phyloP scores from a whole-genome alignment of 1,140 invertebrate genomes.

The Zaprionus camerounensis region DNA sequence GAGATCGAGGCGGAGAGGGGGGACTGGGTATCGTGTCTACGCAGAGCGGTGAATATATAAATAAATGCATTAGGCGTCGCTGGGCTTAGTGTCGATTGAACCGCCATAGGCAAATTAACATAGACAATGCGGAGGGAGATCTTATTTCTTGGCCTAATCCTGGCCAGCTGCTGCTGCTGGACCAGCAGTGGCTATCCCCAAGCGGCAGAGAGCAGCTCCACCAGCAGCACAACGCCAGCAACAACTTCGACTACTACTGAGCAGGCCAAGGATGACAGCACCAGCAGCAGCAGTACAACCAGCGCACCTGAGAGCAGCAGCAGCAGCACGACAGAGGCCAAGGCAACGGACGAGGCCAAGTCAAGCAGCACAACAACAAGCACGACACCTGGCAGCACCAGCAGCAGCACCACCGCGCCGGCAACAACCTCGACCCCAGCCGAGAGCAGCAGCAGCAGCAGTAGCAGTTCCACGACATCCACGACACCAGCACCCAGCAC shows the following conservation, averaged over 20 bases:
- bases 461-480: constrained; percentile 17
- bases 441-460: constrained; percentile 17
- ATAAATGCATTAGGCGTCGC: constrained; percentile 38
- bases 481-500: constrained; percentile 16
- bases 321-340: constrained; percentile 6
- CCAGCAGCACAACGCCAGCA: constrained; percentile 7
- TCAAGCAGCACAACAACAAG: constrained; percentile 8
- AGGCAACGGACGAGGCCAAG: constrained; percentile 8
- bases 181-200: constrained; percentile 47
- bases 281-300: constrained; percentile 24
- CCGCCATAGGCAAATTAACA: constrained; percentile 40
- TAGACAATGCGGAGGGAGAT: constrained; percentile 45
- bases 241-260: background rate
- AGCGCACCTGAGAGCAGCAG: constrained; percentile 30
- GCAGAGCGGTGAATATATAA: constrained; percentile 52
- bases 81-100: constrained; percentile 59
- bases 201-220: constrained; percentile 5
- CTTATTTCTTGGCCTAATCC: constrained; percentile 43
- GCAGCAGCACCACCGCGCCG: constrained; percentile 5
- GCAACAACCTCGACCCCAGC: background rate
- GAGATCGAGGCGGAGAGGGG: background rate
- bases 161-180: constrained; percentile 49
- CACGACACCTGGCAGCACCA: constrained; percentile 24
- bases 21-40: constrained; percentile 1
- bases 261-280: constrained; percentile 12